Evolutionary conservation across 2,888 invertebrate species (phyloP).

Genomic region (Odiellus spinosus): DNA sequence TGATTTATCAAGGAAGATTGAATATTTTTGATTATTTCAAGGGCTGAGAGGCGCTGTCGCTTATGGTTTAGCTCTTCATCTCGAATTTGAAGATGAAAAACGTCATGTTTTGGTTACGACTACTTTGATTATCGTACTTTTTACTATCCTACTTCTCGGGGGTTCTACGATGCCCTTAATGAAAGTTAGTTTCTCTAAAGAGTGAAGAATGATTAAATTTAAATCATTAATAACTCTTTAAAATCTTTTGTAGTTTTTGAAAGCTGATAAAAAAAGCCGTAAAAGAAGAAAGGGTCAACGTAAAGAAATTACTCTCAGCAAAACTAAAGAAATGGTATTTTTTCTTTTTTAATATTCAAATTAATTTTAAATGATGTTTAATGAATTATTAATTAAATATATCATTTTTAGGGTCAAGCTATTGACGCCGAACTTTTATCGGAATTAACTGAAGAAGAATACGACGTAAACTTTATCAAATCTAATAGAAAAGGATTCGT

Average conservation of each 20-base stretch:
- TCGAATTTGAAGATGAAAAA: conserved; percentile 84
- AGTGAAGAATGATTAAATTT: not conserved
- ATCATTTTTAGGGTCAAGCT: conserved; percentile 63
- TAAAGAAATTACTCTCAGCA: conserved; percentile 81
- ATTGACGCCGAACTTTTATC: conserved; percentile 85
- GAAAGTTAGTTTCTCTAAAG: conserved; percentile 37
- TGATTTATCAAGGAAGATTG: no score
- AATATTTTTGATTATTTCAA: no score
- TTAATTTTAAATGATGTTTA: not conserved
- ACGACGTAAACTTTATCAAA: conserved; percentile 67
- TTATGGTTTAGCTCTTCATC: conserved; percentile 87
- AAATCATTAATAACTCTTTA: conserved; percentile 3
- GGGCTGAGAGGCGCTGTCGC: conserved; percentile 93
- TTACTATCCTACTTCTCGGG: conserved; percentile 86
- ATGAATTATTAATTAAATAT: no score
- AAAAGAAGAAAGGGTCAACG: conserved; percentile 39
- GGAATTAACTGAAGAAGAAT: conserved; percentile 70
- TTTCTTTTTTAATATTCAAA: not conserved
- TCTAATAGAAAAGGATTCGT: conserved; percentile 56
- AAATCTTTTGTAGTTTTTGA: conserved; percentile 43
- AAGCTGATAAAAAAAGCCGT: conserved; percentile 42
- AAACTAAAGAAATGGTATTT: conserved; percentile 83
- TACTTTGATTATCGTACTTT: conserved; percentile 90
- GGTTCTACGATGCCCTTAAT: conserved; percentile 95
- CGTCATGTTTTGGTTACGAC: conserved; percentile 93